Conservation (phyloP, 2,797 vertebrate species). For the Labeo calbasu region DNA sequence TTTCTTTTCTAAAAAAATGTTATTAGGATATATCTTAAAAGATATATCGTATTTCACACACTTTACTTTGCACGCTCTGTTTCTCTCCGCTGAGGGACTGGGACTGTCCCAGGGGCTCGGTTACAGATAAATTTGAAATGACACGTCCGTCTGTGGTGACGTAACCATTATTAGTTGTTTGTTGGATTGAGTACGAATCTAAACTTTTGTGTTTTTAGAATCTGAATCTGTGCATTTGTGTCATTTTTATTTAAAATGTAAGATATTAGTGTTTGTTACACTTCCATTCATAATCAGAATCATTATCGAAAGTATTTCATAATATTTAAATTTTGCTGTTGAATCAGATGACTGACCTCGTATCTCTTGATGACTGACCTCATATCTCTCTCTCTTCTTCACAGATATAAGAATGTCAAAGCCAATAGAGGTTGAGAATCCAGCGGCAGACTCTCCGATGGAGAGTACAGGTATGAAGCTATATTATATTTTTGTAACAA, state of each 20-base stretch:
- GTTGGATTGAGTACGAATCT: neutral
- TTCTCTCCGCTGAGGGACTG: slow-evolving; percentile 78
- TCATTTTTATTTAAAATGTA: neutral
- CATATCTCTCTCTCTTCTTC: slow-evolving; percentile 58
- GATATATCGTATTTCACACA: slow-evolving; percentile 3
- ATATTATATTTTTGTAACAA: neutral
- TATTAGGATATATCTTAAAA: neutral
- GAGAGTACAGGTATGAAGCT: slow-evolving; percentile 76
- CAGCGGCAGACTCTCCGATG: slow-evolving; percentile 84
- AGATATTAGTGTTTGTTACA: neutral
- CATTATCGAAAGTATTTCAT: neutral
- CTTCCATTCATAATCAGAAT: neutral
- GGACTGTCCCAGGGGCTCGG: slow-evolving; percentile 60
- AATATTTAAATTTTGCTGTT: neutral
- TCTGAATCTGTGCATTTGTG: neutral
- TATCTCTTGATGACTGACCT: slow-evolving; percentile 51
- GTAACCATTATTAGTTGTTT: slow-evolving; percentile 9
- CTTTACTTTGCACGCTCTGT: slow-evolving; percentile 50
- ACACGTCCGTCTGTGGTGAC: slow-evolving; percentile 3
- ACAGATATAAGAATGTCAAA: slow-evolving; percentile 96
- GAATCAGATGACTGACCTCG: slow-evolving; percentile 15
- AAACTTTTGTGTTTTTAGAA: neutral
- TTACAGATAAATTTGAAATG: slow-evolving; percentile 29
- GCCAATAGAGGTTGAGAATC: slow-evolving; percentile 87
- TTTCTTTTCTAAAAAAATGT: neutral